Evolutionary conservation across 2,797 vertebrate species (phyloP).

Genomic region (Yasuhikotakia modesta): DNA sequence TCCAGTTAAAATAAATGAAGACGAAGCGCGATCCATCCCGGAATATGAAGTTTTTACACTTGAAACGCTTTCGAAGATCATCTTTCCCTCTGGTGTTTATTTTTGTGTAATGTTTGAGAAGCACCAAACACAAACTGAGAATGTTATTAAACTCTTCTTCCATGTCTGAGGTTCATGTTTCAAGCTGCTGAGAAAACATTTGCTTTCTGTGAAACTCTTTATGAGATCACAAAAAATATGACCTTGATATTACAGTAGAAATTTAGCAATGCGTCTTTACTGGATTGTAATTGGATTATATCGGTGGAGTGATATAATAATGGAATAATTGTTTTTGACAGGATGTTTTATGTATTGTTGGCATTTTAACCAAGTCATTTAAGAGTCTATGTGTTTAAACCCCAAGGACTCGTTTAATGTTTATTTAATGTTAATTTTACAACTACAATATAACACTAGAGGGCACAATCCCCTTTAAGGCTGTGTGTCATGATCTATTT

Average conservation of each 20-base stretch:
- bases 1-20: conserved; percentile 62
- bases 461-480: conserved; percentile 21
- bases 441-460: conserved; percentile 23
- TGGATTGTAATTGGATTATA: not conserved
- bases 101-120: conserved; percentile 52
- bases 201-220: conserved; percentile 41
- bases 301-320: not conserved
- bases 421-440: no score
- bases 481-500: not conserved
- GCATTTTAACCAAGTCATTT: not conserved
- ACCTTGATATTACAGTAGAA: not conserved
- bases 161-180: conserved; percentile 48
- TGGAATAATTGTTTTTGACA: not conserved
- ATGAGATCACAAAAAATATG: conserved; percentile 9
- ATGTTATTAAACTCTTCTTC: conserved; percentile 43
- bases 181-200: conserved; percentile 52
- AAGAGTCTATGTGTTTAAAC: not conserved
- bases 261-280: not conserved
- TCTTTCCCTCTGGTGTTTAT: conserved; percentile 57
- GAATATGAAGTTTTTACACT: conserved; percentile 64
- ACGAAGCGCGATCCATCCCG: conserved; percentile 47
- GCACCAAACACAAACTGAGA: conserved; percentile 55
- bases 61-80: conserved; percentile 59
- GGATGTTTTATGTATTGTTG: not conserved
- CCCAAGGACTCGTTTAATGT: not conserved